Evolutionary conservation across 2,113 vertebrate species (phyloP), one percentile per base, ranked within the genome.

Genomic region (Epinephelus lanceolatus): DNA sequence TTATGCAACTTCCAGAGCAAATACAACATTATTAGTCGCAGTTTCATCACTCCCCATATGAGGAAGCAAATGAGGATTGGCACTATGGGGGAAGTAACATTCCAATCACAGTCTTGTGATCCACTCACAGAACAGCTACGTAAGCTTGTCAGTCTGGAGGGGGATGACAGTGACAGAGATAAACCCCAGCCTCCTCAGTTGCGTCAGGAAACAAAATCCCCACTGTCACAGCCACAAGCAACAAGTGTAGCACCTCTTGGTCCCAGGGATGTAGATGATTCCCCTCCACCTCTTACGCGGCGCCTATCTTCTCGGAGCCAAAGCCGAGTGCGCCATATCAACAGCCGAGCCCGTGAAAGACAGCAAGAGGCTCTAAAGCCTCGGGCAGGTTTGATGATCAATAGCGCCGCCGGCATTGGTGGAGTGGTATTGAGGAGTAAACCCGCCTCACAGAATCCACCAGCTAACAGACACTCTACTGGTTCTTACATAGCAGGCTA

Each of bases 1-100:
- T 96, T 96, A 30, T 99, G 97, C 91, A 98, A 97, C 85, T 99
- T 99, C 21, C 97, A 99, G 91, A 98, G 98, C 86, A 99, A 99
- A 89, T 99, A 99, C 71, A 96, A 98, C 47, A 97, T 97, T 61
- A 99, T 99, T 42, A 99, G 97, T 72, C 96, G 95, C 82, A 97
- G 97, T 86, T 99, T 99, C 68, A 88, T 98, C 80, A 96, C 96
- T 2, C 95, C 97, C 0, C 91, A 95, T 33, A 90, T 95, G 91
- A 93, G 91, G 78, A 96, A 96, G 75, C 93, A 95, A 78, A 96
- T 92, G 67, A 88, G 61, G 9, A 84, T 90, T 0, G 83, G 68
- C 83, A 18, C 63, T 77, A 80, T 88, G 2, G 86, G 78, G 82
- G 49, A 62, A 63, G 80, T 85, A 82, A 82, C 78, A 0, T 76